phyloP scores from a whole-genome alignment of 2,888 invertebrate species.

The Apamea epomidion region DNA sequence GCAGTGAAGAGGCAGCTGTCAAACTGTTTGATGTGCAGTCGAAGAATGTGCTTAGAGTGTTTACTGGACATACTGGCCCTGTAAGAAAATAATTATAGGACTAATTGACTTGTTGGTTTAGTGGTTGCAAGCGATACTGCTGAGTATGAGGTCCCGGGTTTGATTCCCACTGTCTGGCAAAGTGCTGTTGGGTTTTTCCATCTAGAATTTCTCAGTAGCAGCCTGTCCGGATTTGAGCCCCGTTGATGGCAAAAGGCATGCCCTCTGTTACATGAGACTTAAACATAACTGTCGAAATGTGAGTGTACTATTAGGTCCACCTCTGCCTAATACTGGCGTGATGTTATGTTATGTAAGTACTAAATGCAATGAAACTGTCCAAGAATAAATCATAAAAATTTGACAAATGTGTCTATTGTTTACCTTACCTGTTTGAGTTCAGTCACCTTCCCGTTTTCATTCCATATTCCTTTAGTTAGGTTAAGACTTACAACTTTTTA shows the following conservation, averaged over 20 bases:
- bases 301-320: background rate
- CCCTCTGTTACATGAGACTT: background rate
- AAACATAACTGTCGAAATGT: background rate
- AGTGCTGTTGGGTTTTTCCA: background rate
- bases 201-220: background rate
- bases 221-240: background rate
- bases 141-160: background rate
- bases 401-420: background rate
- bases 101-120: background rate
- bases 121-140: background rate
- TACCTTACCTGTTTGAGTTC: background rate
- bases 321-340: background rate
- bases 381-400: too few relatives aligned
- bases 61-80: conserved; percentile 95
- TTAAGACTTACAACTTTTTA: background rate
- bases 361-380: background rate
- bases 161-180: background rate
- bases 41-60: conserved; percentile 95
- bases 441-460: background rate
- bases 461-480: background rate
- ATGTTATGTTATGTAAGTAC: background rate
- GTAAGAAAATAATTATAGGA: conserved; percentile 80
- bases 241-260: background rate
- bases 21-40: conserved; percentile 97
- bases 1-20: conserved; percentile 96